Conservation (phyloP, 1,140 invertebrate species). For the Eubasilissa regina region DNA sequence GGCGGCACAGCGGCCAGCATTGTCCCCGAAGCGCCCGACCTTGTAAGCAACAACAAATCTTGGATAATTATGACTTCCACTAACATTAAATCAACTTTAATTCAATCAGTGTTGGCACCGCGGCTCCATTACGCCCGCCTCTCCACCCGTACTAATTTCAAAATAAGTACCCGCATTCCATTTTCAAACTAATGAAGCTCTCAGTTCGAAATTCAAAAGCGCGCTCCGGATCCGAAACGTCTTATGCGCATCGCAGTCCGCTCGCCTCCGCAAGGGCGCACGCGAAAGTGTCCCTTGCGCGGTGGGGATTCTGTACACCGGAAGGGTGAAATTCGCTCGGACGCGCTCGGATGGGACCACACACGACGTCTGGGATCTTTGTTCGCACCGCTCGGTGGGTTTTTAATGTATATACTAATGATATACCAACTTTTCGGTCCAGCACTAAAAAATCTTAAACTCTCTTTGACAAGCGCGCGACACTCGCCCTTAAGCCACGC, state of each 20-base stretch:
- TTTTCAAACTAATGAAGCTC: constrained; percentile 39
- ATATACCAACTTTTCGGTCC: constrained; percentile 38
- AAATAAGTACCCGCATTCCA: constrained; percentile 16
- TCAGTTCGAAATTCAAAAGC: constrained; percentile 31
- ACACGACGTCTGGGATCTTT: constrained; percentile 55
- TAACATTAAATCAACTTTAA: too few species aligned
- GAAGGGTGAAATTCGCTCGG: constrained; percentile 32
- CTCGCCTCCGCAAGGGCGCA: background rate
- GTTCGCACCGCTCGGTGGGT: constrained; percentile 52
- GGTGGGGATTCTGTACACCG: background rate
- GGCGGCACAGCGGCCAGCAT: too few species aligned
- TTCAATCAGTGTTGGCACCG: too few species aligned
- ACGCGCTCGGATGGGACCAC: constrained; percentile 38
- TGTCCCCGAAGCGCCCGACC: too few species aligned
- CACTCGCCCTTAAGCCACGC: background rate
- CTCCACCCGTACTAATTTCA: background rate
- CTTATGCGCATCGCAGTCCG: background rate
- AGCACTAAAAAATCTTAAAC: background rate
- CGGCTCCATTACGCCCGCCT: too few species aligned
- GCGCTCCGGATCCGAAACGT: constrained; percentile 7
- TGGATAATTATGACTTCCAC: too few species aligned
- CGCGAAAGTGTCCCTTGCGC: background rate
- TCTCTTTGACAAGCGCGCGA: background rate
- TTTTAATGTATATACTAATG: constrained; percentile 47
- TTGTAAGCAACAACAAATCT: too few species aligned